Evolutionary conservation across 2,888 invertebrate genomes (phyloP), one percentile per base, ranked within the genome.

Genomic region (Dastarcus helophoroides): DNA sequence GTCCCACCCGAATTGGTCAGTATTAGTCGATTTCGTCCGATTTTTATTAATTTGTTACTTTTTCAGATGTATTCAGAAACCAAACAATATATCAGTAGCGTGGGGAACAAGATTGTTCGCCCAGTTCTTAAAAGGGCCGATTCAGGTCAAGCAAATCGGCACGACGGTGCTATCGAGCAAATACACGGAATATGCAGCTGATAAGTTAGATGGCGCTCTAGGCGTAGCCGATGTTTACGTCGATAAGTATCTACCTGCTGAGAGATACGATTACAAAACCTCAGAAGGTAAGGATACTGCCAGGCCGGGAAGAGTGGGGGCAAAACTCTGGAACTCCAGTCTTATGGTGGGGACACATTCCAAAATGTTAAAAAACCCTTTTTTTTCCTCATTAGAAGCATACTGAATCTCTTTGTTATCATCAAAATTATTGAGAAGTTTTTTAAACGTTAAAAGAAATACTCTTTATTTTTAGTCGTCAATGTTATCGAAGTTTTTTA

Each of bases 1-100:
- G 65, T 88, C 42, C 85, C 89, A 3, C 86, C 90, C 5, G 76
- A 88, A 64, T 73, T 81, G 68, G 89, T 89, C 67, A 72, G 68
- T 54, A 31, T 17, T 10, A 2, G 19, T 7, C n/a, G 19, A 17
- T 7, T 23, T 6, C 7, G 8, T 23, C 11, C 5, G 6, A 23
- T 7, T 23, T 23, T 23, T 10, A 7, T 6, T 23, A 8, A 11
- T 23, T 7, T 7, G 11, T 7, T 23, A 8, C 11, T 5, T 8
- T 43, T 60, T 31, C 59, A 86, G 85, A 76, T 86, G 62, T 81
- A 82, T 56, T 73, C 71, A 44, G 81, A 79, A 48, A 84, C 85
- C 4, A 80, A 83, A 47, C 77, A 78, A 50, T 84, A 76, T 54
- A 78, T 86, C 44, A 67, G 66, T 28, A 53, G 58, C 29, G 51